Conservation (phyloP, 2,797 vertebrate species). For the Pangasius larnaudii region DNA sequence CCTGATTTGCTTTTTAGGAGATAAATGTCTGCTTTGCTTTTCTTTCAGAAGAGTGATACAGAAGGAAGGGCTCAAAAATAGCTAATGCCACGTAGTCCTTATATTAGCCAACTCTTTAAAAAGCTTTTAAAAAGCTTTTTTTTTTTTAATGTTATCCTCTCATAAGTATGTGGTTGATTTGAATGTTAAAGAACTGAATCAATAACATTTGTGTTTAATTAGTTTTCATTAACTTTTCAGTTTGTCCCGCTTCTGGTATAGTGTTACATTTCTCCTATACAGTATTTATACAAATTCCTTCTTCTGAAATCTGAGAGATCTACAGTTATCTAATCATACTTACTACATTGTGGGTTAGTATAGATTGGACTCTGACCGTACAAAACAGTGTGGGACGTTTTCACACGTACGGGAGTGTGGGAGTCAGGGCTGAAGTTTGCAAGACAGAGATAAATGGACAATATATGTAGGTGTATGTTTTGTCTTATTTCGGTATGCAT, state of each 20-base stretch:
- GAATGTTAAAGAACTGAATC: neutral
- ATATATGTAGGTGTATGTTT: neutral
- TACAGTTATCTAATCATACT: neutral
- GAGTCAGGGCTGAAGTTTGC: neutral
- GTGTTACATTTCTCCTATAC: neutral
- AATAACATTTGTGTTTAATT: neutral
- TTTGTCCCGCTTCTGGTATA: neutral
- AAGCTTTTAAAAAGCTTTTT: neutral
- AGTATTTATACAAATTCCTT: neutral
- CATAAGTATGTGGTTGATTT: neutral
- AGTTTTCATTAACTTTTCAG: neutral
- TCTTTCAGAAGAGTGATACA: neutral
- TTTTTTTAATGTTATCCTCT: neutral
- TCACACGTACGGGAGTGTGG: neutral
- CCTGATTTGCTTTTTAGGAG: neutral
- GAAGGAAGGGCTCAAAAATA: neutral
- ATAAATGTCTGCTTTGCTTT: slow-evolving; percentile 1
- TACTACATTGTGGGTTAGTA: neutral
- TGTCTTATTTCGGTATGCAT: neutral
- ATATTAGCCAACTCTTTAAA: too few relatives aligned
- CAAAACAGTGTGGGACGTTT: neutral
- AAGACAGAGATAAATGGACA: neutral
- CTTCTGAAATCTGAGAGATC: neutral
- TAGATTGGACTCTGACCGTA: neutral
- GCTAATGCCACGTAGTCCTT: neutral